Evolutionary conservation across 2,888 invertebrate species (phyloP).

Genomic region (Acanthococcus lagerstroemiae): DNA sequence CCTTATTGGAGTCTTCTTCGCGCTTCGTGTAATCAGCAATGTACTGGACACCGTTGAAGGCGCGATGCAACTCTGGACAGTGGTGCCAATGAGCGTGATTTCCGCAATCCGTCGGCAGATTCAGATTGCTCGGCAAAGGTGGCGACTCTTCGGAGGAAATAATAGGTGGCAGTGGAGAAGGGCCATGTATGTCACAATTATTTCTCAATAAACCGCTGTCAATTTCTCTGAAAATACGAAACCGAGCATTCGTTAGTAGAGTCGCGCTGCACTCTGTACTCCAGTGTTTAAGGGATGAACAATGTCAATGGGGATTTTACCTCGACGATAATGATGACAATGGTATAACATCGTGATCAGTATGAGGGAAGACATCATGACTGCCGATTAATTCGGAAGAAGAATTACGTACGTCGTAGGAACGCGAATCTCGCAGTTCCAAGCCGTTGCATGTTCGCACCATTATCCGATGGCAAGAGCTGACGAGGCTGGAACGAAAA

Average conservation of each 20-base stretch:
- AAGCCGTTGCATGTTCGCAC: conserved; percentile 68
- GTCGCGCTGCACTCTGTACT: no score
- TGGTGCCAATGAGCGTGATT: conserved; percentile 66
- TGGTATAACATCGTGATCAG: conserved; percentile 12
- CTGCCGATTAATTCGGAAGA: conserved; percentile 44
- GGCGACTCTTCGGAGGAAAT: background rate
- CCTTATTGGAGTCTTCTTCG: conserved; percentile 83
- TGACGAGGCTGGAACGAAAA: conserved; percentile 38
- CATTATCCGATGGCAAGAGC: conserved; percentile 51
- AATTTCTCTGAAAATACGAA: conserved; percentile 24
- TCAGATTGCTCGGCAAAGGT: conserved; percentile 41
- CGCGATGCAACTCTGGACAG: conserved; percentile 84
- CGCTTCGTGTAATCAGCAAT: conserved; percentile 86
- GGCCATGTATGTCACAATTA: conserved; percentile 33
- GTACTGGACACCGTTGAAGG: conserved; percentile 83
- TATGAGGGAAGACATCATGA: conserved; percentile 45
- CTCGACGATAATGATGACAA: conserved; percentile 6
- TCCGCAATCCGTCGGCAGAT: conserved; percentile 36
- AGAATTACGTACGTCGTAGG: conserved; percentile 42
- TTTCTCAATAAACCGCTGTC: conserved; percentile 27
- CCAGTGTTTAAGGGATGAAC: no score
- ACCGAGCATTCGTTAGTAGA: background rate
- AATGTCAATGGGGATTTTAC: no score
- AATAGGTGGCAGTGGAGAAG: conserved; percentile 6
- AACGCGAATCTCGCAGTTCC: conserved; percentile 54